Base-by-base conservation (phyloP, 2,888 invertebrate species). In the Athetis lepigone region DNA sequence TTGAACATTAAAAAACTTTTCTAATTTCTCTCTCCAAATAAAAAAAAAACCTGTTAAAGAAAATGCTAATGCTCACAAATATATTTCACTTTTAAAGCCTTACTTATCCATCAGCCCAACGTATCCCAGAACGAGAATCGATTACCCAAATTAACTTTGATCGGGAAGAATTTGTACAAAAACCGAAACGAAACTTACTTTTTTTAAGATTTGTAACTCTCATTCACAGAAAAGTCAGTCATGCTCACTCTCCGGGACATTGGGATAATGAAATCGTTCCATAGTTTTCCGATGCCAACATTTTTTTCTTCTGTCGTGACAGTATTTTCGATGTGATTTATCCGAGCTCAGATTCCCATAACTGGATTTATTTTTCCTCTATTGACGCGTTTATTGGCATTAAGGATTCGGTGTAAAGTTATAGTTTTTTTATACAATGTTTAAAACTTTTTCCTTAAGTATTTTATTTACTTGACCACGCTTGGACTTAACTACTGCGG, bases 291-390 rank as follows among this genome's bases (percentile, higher is more conserved):
- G 88, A 86, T 89, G 83, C 82, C 80, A 80, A 81, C 79, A 87
- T 90, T 91, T 92, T 93, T 92, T 91, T 88, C 85, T 78, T 78
- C 59, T 77, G 79, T 92, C 94, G 94, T 93, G 94, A 95, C 91
- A 90, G 89, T 89, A 90, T 90, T 93, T 92, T 88, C 88, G 88
- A 87, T 90, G 92, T 93, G 93, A 93, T 92, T 93, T 91, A 92
- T 89, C 90, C 84, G 80, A 82, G 81, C 81, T 88, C 84, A 83
- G 90, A 87, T 94, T 94, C 94, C 92, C 94, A 94, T 92, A 92
- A 90, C 90, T 87, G 85, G 89, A 89, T 91, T 91, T 90, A 88
- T 86, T 88, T 88, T 85, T 72, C 85, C 75, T 87, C 84, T 85
- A 86, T 86, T 83, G 85, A 84, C 59, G 67, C 83, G 68, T 83